Evolutionary conservation across 1,140 invertebrate species (phyloP).

Genomic region (Carposina sasakii): DNA sequence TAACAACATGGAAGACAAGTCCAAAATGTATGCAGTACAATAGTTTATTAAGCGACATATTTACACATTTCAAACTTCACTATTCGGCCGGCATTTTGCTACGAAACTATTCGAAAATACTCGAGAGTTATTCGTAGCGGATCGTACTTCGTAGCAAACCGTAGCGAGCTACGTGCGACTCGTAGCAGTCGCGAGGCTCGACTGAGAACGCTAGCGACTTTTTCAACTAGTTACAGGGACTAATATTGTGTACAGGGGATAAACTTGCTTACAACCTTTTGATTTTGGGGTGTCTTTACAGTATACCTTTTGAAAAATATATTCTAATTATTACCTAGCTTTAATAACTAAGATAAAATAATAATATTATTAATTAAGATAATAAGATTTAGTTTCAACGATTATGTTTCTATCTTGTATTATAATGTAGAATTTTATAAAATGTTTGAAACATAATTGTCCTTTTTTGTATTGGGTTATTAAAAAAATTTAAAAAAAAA

Average conservation of each 20-base stretch:
- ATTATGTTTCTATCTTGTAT: too few relatives aligned
- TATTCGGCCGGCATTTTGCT: slow-evolving; percentile 30
- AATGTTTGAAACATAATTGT: too few relatives aligned
- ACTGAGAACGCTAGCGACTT: slow-evolving; percentile 25
- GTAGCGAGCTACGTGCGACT: slow-evolving; percentile 48
- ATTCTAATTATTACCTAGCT: too few relatives aligned
- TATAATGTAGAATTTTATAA: too few relatives aligned
- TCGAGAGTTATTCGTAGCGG: slow-evolving; percentile 49
- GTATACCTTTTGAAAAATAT: too few relatives aligned
- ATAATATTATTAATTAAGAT: too few relatives aligned
- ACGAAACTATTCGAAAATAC: too few relatives aligned
- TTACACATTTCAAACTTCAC: slow-evolving; percentile 58
- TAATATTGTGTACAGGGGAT: not conserved
- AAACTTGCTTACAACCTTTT: not conserved
- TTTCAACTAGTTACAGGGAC: not conserved
- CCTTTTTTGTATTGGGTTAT: too few relatives aligned
- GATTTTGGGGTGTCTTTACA: not conserved
- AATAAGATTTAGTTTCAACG: too few relatives aligned
- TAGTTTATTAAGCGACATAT: slow-evolving; percentile 66
- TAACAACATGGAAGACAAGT: slow-evolving; percentile 69
- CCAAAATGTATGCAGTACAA: slow-evolving; percentile 68
- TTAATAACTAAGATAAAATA: too few relatives aligned
- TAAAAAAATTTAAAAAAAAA: too few relatives aligned
- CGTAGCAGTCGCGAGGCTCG: slow-evolving; percentile 30
- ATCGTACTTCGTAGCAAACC: slow-evolving; percentile 41